These are phyloP conservation scores for Perdita meconis DNA, from an alignment of 2,888 invertebrate species.

Conservation along the genomic window DNA sequence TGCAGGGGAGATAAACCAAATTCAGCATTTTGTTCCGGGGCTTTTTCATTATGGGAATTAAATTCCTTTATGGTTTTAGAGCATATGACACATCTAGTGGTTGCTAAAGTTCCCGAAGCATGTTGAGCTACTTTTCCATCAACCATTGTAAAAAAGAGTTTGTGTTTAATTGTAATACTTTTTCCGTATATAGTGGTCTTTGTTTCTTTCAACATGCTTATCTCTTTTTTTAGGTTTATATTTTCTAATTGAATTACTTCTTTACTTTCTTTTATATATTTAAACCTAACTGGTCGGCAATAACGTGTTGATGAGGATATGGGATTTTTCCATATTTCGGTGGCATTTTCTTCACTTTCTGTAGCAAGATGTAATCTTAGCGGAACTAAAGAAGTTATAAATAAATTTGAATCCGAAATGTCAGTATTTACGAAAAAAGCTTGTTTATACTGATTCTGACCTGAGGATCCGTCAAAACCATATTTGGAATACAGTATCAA, in stretches of 20 bases:
- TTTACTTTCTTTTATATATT: neutral
- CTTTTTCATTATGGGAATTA: neutral
- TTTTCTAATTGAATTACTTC: slow-evolving; percentile 1
- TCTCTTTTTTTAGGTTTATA: neutral
- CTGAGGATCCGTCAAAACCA: neutral
- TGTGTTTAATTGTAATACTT: slow-evolving; percentile 2
- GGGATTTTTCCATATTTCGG: neutral
- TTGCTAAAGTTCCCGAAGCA: slow-evolving; percentile 11
- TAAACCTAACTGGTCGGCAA: slow-evolving; percentile 3
- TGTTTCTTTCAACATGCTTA: neutral
- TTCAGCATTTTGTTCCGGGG: slow-evolving; percentile 6
- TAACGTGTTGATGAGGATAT: neutral
- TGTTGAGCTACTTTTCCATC: slow-evolving; percentile 17
- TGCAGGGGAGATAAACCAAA: slow-evolving; percentile 21
- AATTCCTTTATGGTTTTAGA: slow-evolving; percentile 4
- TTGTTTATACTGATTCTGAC: neutral
- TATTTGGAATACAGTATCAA: neutral
- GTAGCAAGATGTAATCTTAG: neutral
- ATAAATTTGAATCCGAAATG: neutral
- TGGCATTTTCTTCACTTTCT: neutral
- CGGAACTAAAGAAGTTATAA: slow-evolving; percentile 1
- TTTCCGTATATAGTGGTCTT: neutral
- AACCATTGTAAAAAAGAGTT: slow-evolving; percentile 3
- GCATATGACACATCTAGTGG: slow-evolving; percentile 11
- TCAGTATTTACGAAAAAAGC: neutral